These are phyloP conservation scores for Rugalucina vietnamica DNA, from an alignment of 2,888 invertebrate genomes.

Conservation along the genomic window DNA sequence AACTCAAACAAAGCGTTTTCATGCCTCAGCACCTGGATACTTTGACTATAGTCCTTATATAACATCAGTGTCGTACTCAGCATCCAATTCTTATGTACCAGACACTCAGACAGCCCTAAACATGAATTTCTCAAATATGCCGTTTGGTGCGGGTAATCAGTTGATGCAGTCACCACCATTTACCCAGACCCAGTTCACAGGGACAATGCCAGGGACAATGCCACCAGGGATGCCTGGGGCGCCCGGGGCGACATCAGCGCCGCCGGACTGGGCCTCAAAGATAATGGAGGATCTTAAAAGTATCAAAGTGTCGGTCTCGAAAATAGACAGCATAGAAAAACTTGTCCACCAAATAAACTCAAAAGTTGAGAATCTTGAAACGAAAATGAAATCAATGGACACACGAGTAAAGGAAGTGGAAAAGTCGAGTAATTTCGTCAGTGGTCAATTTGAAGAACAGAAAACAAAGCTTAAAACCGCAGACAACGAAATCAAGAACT, in stretches of 20 bases:
- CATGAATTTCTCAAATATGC: neutral
- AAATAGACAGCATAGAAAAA: slow-evolving; percentile 12
- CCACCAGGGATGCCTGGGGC: too few relatives aligned
- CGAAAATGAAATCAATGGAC: slow-evolving; percentile 1
- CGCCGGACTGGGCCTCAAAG: slow-evolving; percentile 7
- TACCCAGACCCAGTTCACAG: neutral
- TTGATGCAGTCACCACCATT: neutral
- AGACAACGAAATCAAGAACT: neutral
- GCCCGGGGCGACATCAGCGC: too few relatives aligned
- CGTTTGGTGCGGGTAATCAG: neutral
- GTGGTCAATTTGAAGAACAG: neutral
- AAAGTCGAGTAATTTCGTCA: neutral
- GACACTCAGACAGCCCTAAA: too few relatives aligned
- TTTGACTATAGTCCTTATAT: neutral
- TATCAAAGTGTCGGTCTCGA: neutral
- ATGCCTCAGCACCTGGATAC: neutral
- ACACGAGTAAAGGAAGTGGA: neutral
- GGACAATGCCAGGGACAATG: neutral
- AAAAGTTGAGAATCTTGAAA: neutral
- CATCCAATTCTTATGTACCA: too few relatives aligned
- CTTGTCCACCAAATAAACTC: neutral
- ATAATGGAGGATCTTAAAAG: slow-evolving; percentile 6
- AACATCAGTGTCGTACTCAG: neutral
- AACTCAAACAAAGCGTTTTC: neutral
- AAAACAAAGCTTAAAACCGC: slow-evolving; percentile 2